Conservation (phyloP, 2,113 vertebrate species). For the Pyxicephalus adspersus region DNA sequence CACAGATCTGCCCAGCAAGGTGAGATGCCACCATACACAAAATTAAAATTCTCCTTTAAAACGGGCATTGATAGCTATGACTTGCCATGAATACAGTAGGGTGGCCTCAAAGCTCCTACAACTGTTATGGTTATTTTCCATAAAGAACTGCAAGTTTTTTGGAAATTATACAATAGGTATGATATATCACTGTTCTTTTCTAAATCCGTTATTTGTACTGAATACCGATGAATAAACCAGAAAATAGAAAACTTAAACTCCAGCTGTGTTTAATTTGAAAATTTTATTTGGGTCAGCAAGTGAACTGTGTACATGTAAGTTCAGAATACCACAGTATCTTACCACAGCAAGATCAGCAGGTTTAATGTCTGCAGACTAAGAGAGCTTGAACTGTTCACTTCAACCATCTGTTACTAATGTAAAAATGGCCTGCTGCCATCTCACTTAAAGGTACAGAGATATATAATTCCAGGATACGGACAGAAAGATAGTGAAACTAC, state of each 20-base stretch:
- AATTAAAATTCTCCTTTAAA: no score
- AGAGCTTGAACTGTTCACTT: not conserved
- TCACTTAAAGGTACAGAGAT: slow-evolving; percentile 13
- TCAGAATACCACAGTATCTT: slow-evolving; percentile 20
- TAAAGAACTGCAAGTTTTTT: no score
- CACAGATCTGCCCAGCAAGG: no score
- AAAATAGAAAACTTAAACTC: not conserved
- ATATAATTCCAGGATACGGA: not conserved
- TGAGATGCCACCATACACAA: no score
- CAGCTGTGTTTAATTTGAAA: not conserved
- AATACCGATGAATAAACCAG: not conserved
- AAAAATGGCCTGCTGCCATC: slow-evolving; percentile 10
- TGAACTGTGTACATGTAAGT: not conserved
- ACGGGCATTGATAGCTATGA: no score
- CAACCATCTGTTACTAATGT: slow-evolving; percentile 33
- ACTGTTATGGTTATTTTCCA: no score
- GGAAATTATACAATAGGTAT: not conserved
- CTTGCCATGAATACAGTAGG: no score
- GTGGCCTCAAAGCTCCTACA: no score
- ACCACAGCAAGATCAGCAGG: slow-evolving; percentile 47
- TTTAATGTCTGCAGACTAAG: slow-evolving; percentile 22
- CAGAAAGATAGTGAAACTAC: not conserved
- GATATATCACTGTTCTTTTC: not conserved
- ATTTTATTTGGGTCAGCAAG: slow-evolving; percentile 34
- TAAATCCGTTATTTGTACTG: no score